Conservation (phyloP, 1,140 invertebrate genomes). For the Sminthurides bifidus region DNA sequence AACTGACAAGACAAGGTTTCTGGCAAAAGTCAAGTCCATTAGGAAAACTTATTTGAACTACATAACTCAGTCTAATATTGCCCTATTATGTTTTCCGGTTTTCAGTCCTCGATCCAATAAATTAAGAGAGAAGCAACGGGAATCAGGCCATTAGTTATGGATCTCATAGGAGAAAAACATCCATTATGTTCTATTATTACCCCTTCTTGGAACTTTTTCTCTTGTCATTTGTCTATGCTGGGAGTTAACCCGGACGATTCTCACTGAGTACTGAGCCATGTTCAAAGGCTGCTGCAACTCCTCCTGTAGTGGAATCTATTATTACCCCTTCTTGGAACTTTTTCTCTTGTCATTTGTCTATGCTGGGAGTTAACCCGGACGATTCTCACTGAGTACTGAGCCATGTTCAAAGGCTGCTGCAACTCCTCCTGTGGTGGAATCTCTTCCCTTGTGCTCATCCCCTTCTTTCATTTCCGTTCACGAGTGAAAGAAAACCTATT, state of each 20-base stretch:
- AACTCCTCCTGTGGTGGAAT: no score
- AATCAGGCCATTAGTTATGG: constrained; percentile 26
- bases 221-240: constrained; percentile 4
- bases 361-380: no score
- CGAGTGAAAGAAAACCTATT: no score
- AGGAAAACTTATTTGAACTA: constrained; percentile 31
- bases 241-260: no score
- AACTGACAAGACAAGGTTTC: no score
- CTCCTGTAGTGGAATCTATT: constrained; percentile 6
- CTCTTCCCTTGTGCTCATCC: constrained; percentile 5
- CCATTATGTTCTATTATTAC: constrained; percentile 14
- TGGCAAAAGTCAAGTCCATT: constrained; percentile 31
- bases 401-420: no score
- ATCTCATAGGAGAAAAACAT: constrained; percentile 20
- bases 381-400: no score
- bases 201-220: constrained; percentile 5
- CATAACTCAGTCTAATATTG: constrained; percentile 32
- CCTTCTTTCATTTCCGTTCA: neutral
- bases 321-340: constrained; percentile 5
- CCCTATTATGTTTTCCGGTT: constrained; percentile 32
- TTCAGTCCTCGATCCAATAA: constrained; percentile 28
- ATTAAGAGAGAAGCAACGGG: constrained; percentile 21
- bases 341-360: constrained; percentile 7
- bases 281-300: no score
- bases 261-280: no score